These are phyloP conservation scores for Sinotaia quadrata DNA, from an alignment of 2,888 invertebrate species.

Conservation along the genomic window DNA sequence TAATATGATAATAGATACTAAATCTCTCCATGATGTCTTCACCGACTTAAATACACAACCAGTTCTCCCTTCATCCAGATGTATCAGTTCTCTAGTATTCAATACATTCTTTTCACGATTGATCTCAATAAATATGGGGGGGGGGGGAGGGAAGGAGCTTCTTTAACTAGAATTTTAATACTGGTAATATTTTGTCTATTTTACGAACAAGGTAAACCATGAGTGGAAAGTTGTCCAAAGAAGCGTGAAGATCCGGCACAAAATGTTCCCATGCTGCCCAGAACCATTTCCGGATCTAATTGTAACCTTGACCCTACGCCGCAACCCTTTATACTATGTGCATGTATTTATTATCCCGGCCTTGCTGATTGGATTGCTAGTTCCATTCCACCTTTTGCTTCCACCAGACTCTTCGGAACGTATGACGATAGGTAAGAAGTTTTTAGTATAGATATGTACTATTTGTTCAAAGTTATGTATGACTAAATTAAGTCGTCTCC, in stretches of 20 bases:
- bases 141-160: no score
- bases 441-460: background rate
- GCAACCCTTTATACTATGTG: conserved; percentile 94
- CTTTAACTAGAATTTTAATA: no score
- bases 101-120: no score
- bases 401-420: conserved; percentile 98
- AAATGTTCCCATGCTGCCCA: conserved; percentile 52
- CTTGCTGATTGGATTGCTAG: conserved; percentile 92
- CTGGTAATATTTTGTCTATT: no score
- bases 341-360: conserved; percentile 75
- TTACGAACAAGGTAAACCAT: conserved; percentile 39
- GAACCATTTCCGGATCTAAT: conserved; percentile 54
- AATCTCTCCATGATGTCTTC: no score
- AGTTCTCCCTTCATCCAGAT: no score
- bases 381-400: conserved; percentile 94
- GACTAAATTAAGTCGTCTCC: background rate
- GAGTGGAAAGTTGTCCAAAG: conserved; percentile 50
- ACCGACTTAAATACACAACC: no score
- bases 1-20: no score
- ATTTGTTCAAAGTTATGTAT: background rate
- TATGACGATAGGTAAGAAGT: conserved; percentile 91
- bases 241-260: conserved; percentile 32
- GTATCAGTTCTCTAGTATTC: no score
- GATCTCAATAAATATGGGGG: no score
- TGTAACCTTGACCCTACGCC: conserved; percentile 87